Base-by-base conservation (phyloP, 2,797 vertebrate species). In the Scomberomorus guttatus region DNA sequence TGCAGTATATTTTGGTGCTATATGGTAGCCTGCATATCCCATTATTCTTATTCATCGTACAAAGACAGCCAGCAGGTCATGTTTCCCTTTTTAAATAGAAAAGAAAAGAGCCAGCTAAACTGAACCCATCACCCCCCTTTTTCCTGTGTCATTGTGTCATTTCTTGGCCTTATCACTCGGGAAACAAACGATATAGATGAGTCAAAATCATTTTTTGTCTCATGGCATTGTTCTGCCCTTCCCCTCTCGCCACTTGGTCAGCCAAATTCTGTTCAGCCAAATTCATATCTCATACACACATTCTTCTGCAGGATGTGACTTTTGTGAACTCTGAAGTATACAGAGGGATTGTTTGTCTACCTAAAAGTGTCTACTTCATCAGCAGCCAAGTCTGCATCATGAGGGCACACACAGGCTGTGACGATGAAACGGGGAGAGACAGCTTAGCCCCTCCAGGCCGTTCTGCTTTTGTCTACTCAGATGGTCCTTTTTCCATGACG, bases 221-320 rank as follows among this genome's bases (percentile, higher is more conserved):
- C 27, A 7, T 32, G 75, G 77, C 88, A 94, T 94, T 94, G 92
- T 95, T 90, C 86, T 82, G 87, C 71, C 81, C 80, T 92, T 90
- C 87, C 90, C 60, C 78, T 85, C 37, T 27, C 0, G 29, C 73
- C 70, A 18, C 73, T 32, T 1, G 55, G 20, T 29, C 60, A 5
- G 32, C 60, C 60, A 54, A 63, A 69, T 39, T 60, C 54, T 34
- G 25, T 13, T 78, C 56, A 22, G 64, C 46, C 63, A 69, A 76
- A 83, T 56, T 72, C 86, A 46, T 89, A 89, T 91, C 90, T 90
- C 17, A 2, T 24, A 13, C 64, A 48, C 70, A 66, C 86, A 91
- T 70, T 79, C 50, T 57, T 76, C 80, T 81, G 62, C 88, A 91
- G 94, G 93, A 95, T 90, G 92, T 87, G 88, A 91, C 90, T 89